phyloP scores from a whole-genome alignment of 2,888 invertebrate genomes.

The Zaprionus obscuricornis region DNA sequence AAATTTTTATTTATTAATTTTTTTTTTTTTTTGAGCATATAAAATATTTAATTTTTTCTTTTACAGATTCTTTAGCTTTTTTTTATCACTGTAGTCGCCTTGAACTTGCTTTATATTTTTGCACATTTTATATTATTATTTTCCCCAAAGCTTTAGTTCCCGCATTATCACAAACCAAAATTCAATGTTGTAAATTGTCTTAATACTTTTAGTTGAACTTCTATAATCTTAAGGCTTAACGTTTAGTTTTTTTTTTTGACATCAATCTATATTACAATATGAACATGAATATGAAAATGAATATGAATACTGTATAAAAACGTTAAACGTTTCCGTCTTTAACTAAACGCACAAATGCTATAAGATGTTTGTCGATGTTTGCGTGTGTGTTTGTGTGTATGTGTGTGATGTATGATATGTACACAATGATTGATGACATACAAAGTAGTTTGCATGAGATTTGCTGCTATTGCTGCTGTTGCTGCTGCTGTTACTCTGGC shows the following conservation, averaged over 20 bases:
- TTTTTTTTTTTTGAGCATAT: too few relatives aligned
- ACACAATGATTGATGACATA: conserved; percentile 66
- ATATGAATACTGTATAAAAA: conserved; percentile 33
- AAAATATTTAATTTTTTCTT: too few relatives aligned
- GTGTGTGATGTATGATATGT: too few relatives aligned
- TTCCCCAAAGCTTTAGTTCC: background rate
- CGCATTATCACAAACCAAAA: background rate
- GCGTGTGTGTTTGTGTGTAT: conserved; percentile 1
- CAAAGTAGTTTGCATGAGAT: conserved; percentile 62
- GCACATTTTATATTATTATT: too few relatives aligned
- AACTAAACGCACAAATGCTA: conserved; percentile 44
- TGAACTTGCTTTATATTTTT: too few relatives aligned
- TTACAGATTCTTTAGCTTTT: too few relatives aligned
- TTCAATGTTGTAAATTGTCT: conserved; percentile 33
- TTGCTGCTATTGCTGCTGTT: conserved; percentile 32
- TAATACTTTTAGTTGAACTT: conserved; percentile 32
- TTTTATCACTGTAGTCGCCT: too few relatives aligned
- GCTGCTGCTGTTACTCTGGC: too few relatives aligned
- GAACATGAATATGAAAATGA: too few relatives aligned
- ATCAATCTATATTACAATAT: conserved; percentile 72
- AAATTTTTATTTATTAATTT: too few relatives aligned
- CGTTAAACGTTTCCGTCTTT: conserved; percentile 66
- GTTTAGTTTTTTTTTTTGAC: conserved; percentile 43
- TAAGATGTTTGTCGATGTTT: background rate
- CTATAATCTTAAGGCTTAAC: conserved; percentile 47